Conservation (phyloP, 2,113 vertebrate genomes). For the Dasyurus viverrinus region DNA sequence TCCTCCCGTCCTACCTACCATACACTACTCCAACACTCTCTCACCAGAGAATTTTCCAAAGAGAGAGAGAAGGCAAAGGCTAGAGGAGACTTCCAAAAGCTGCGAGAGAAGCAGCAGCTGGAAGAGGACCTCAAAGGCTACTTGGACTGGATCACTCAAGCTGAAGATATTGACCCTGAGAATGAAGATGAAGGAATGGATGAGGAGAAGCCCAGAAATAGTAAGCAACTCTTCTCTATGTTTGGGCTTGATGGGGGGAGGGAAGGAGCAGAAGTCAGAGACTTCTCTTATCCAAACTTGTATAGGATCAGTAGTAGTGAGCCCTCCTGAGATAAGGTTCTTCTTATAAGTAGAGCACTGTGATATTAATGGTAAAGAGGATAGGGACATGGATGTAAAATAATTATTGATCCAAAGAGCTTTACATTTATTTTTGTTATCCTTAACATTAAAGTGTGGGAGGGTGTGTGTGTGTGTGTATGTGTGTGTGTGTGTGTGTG, state of each 20-base stretch:
- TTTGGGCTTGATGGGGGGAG: conserved; percentile 34
- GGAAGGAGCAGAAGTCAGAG: not conserved
- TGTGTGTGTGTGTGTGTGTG: not conserved
- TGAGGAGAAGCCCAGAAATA: conserved; percentile 97
- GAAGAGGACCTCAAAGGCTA: conserved; percentile 99
- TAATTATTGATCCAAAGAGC: not conserved
- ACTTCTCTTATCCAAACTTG: conserved; percentile 16
- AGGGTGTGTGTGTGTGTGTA: not conserved
- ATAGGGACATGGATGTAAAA: fast-evolving
- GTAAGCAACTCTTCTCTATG: conserved; percentile 85
- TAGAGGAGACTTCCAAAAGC: conserved; percentile 97
- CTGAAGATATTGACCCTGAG: conserved; percentile 99
- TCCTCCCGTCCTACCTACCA: conserved; percentile 49
- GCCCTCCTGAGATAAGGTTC: not conserved
- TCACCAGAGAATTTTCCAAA: conserved; percentile 97
- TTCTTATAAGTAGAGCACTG: not conserved
- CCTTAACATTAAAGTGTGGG: not conserved
- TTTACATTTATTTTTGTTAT: conserved; percentile 29
- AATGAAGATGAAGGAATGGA: conserved; percentile 98
- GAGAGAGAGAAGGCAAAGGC: conserved; percentile 99
- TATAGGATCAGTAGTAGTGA: conserved; percentile 2
- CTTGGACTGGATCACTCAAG: conserved; percentile 99
- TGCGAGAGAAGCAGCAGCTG: conserved; percentile 97
- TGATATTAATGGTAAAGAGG: not conserved
- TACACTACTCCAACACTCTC: conserved; percentile 43